Conservation (phyloP, 2,797 vertebrate species). For the Acanthis flammea region DNA sequence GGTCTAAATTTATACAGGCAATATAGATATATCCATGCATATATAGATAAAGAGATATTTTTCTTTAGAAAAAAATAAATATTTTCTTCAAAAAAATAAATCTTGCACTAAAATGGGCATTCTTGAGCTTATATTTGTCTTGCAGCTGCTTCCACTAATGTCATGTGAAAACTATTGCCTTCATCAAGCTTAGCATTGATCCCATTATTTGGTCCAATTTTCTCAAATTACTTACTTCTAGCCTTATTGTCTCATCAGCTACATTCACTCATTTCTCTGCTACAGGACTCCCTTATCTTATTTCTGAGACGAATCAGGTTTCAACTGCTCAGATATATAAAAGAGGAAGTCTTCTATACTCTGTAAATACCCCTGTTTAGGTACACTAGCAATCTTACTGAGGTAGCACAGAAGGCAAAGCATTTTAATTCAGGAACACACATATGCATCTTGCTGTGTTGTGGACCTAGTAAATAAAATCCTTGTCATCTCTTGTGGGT, state of each 20-base stretch:
- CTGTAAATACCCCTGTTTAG: not conserved
- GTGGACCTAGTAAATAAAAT: not conserved
- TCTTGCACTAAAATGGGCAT: not conserved
- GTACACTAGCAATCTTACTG: not conserved
- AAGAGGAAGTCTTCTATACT: not conserved
- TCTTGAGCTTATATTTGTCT: not conserved
- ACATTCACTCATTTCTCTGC: not conserved
- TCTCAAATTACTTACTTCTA: not conserved
- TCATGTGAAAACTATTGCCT: not conserved
- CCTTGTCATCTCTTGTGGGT: not conserved
- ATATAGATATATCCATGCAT: not conserved
- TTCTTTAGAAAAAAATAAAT: not conserved
- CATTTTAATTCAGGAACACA: not conserved
- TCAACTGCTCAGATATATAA: not conserved
- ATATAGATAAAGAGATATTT: not conserved
- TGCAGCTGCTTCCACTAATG: not conserved
- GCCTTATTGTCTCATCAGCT: not conserved
- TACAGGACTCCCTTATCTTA: not conserved
- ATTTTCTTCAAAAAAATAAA: not conserved
- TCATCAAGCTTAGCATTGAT: not conserved
- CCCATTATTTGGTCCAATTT: not conserved
- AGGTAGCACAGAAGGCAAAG: not conserved
- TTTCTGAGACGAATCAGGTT: not conserved
- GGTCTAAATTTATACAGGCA: not conserved
- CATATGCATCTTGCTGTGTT: not conserved